Evolutionary conservation across 2,888 invertebrate genomes (phyloP).

Genomic region (Chloroclysta siterata): DNA sequence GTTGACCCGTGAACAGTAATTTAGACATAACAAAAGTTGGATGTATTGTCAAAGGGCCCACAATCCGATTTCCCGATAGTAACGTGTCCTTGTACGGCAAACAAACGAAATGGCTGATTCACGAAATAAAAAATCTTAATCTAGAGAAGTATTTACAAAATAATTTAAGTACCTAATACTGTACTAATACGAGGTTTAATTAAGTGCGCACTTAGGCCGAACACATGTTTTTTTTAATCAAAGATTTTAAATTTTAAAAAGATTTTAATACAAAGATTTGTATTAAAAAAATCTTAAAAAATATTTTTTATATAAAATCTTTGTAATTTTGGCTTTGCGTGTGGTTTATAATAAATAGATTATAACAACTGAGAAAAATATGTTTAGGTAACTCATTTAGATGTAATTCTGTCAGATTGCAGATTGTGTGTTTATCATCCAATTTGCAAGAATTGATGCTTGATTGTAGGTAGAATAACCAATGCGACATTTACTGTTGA

Average conservation of each 20-base stretch:
- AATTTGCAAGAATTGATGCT: too few relatives aligned
- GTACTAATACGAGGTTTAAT: not conserved
- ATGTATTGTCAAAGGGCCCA: not conserved
- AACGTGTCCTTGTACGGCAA: not conserved
- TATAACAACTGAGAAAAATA: too few relatives aligned
- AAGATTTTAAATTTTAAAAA: too few relatives aligned
- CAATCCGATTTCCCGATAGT: not conserved
- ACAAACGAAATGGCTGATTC: conserved; percentile 8
- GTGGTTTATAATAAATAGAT: too few relatives aligned
- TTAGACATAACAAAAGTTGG: too few relatives aligned
- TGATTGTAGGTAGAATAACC: too few relatives aligned
- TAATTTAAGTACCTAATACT: not conserved
- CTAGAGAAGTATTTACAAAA: conserved; percentile 7
- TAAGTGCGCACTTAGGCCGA: not conserved
- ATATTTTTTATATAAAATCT: not conserved
- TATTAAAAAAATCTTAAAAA: not conserved
- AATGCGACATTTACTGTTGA: too few relatives aligned
- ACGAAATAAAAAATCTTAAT: conserved; percentile 1
- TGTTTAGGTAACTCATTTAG: too few relatives aligned
- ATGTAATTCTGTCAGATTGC: too few relatives aligned
- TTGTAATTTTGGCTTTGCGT: not conserved
- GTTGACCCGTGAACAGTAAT: not conserved
- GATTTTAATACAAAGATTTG: too few relatives aligned
- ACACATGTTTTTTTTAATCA: not conserved
- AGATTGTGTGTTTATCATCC: too few relatives aligned